Evolutionary conservation across 2,797 vertebrate genomes (phyloP).

Genomic region (Coluber constrictor): DNA sequence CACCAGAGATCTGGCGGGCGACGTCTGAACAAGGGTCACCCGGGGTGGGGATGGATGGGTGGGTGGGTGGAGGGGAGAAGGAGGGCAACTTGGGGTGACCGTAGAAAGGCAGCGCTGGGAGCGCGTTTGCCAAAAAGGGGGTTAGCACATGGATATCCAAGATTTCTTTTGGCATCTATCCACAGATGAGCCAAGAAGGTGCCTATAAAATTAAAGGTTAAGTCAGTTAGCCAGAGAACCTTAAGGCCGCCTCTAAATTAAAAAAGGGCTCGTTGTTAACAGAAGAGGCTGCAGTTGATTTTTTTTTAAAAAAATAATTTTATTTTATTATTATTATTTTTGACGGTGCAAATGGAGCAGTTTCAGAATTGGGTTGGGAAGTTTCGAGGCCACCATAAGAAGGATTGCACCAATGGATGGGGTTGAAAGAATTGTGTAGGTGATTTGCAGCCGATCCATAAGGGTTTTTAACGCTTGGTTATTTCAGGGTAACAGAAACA

Average conservation of each 20-base stretch:
- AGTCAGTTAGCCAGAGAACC: not conserved
- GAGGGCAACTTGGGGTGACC: conserved; percentile 6
- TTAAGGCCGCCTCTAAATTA: rapidly evolving
- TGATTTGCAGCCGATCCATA: not conserved
- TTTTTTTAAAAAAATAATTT: not conserved
- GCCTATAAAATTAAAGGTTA: not conserved
- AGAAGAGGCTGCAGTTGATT: not conserved
- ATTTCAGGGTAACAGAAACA: not conserved
- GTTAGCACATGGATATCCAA: not conserved
- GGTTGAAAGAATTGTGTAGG: too few relatives aligned
- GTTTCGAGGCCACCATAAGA: not conserved
- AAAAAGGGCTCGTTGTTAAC: rapidly evolving
- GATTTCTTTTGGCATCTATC: not conserved
- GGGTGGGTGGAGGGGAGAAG: not conserved
- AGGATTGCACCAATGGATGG: not conserved
- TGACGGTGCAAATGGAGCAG: not conserved
- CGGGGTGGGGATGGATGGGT: not conserved
- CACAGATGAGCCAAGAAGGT: not conserved
- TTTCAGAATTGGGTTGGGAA: not conserved
- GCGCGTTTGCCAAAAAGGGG: conserved; percentile 36
- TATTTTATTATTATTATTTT: not conserved
- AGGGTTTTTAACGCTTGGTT: not conserved
- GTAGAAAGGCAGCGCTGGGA: conserved; percentile 31
- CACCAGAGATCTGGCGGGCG: conserved; percentile 48
- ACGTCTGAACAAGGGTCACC: conserved; percentile 7